phyloP scores from a whole-genome alignment of 2,888 invertebrate genomes.

The Spodoptera picta region DNA sequence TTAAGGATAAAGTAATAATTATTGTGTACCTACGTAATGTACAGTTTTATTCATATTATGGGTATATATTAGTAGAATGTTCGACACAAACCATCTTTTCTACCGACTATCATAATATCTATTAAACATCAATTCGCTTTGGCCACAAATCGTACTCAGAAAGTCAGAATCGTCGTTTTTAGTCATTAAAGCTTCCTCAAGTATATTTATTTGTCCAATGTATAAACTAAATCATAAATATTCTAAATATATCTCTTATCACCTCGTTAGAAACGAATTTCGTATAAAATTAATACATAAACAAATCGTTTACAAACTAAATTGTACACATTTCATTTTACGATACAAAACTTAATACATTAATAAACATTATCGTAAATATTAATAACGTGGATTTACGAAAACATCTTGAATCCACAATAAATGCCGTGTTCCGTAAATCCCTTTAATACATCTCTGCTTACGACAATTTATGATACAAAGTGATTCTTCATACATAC shows the following conservation, averaged over 20 bases:
- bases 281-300: not conserved
- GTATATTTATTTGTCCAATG: too few species aligned
- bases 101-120: too few species aligned
- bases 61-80: too few species aligned
- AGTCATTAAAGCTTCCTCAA: too few species aligned
- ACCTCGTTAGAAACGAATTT: not conserved
- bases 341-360: constrained; percentile 2
- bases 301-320: constrained; percentile 1
- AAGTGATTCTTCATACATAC: constrained; percentile 5
- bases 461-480: constrained; percentile 13
- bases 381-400: constrained; percentile 33
- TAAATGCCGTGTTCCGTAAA: constrained; percentile 30
- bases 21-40: too few species aligned
- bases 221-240: too few species aligned
- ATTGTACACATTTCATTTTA: constrained; percentile 7
- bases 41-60: too few species aligned
- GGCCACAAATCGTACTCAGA: too few species aligned
- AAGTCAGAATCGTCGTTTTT: too few species aligned
- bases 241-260: not conserved
- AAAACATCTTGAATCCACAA: constrained; percentile 23
- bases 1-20: not conserved
- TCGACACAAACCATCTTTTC: too few species aligned
- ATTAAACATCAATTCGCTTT: too few species aligned
- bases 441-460: constrained; percentile 7
- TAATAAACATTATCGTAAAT: constrained; percentile 29